These are phyloP conservation scores for Drosophila testacea DNA, from an alignment of 2,888 invertebrate species.

Conservation along the genomic window DNA sequence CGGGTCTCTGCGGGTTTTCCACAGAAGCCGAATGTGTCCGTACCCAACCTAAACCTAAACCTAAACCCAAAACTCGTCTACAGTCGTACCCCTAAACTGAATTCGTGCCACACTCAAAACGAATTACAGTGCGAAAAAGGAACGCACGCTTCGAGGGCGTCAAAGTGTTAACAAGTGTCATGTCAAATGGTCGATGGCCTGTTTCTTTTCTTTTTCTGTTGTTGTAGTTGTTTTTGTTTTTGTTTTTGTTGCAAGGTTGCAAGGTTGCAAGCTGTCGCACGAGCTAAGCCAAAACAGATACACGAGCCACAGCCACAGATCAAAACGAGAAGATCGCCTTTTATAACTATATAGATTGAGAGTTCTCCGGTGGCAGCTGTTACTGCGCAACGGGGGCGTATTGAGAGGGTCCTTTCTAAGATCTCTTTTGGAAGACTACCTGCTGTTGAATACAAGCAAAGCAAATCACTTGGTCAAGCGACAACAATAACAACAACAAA, in stretches of 20 bases:
- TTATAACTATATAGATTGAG: background rate
- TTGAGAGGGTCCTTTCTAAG: slow-evolving; percentile 19
- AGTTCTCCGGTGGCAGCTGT: slow-evolving; percentile 11
- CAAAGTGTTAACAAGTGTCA: slow-evolving; percentile 83
- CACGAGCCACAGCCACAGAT: slow-evolving; percentile 9
- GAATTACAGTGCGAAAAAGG: slow-evolving; percentile 70
- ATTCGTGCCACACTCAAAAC: slow-evolving; percentile 52
- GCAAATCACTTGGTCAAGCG: slow-evolving; percentile 76
- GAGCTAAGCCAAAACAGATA: slow-evolving; percentile 51
- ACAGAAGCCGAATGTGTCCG: slow-evolving; percentile 38
- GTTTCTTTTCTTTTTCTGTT: background rate
- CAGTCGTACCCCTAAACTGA: no score
- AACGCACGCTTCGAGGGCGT: slow-evolving; percentile 63
- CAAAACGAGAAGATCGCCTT: background rate
- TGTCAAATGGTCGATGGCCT: slow-evolving; percentile 60
- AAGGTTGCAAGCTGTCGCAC: slow-evolving; percentile 51
- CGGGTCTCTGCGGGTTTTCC: slow-evolving; percentile 66
- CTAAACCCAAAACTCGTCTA: slow-evolving; percentile 2
- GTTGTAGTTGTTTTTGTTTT: no score
- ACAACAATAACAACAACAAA: slow-evolving; percentile 44
- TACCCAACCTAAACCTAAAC: slow-evolving; percentile 5
- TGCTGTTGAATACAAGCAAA: slow-evolving; percentile 60
- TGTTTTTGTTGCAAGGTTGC: background rate
- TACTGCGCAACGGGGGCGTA: slow-evolving; percentile 54
- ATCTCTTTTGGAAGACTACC: slow-evolving; percentile 35